A percentile compares a stretch with the other conserved stretches of the same genome.
Evolutionary conservation across 37 sponge, comb jelly and placozoan species (phyloP).

Genomic region (Lycopodina hypogea): DNA sequence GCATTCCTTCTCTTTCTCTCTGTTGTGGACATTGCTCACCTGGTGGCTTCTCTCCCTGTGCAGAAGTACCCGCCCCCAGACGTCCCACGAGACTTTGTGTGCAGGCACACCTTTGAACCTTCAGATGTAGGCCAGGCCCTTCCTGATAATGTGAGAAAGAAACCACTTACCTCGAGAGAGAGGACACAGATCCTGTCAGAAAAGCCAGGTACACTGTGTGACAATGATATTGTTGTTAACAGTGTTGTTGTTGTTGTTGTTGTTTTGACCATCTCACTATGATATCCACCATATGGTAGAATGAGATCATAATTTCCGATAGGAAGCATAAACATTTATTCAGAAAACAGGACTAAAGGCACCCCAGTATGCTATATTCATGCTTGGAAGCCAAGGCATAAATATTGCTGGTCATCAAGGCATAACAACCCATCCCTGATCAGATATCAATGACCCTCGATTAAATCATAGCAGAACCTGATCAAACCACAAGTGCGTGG

Average conservation of each 20-base stretch:
- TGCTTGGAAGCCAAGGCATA: too few species aligned
- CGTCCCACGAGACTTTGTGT: constrained; percentile 61
- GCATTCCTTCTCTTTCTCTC: neutral
- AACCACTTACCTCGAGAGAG: constrained; percentile 21
- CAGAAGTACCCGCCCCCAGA: constrained; percentile 58
- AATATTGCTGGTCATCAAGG: too few species aligned
- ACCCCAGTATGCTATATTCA: too few species aligned
- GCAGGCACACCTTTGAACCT: constrained; percentile 40
- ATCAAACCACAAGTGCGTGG: too few species aligned
- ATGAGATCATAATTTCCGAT: too few species aligned
- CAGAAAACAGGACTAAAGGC: too few species aligned
- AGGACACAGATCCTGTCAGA: constrained; percentile 34
- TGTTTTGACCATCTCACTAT: neutral
- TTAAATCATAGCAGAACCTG: too few species aligned
- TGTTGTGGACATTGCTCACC: neutral
- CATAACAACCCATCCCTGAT: too few species aligned
- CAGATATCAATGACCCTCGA: too few species aligned
- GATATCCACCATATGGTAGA: neutral
- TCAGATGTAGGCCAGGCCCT: neutral
- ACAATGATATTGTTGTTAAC: neutral
- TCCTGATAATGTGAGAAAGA: neutral
- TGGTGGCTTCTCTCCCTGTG: neutral
- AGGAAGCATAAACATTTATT: too few species aligned
- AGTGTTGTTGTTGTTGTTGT: neutral
- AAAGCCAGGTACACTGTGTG: constrained; percentile 28